Conservation (phyloP, 2,888 invertebrate species). For the Hirtodrosophila alboralis region DNA sequence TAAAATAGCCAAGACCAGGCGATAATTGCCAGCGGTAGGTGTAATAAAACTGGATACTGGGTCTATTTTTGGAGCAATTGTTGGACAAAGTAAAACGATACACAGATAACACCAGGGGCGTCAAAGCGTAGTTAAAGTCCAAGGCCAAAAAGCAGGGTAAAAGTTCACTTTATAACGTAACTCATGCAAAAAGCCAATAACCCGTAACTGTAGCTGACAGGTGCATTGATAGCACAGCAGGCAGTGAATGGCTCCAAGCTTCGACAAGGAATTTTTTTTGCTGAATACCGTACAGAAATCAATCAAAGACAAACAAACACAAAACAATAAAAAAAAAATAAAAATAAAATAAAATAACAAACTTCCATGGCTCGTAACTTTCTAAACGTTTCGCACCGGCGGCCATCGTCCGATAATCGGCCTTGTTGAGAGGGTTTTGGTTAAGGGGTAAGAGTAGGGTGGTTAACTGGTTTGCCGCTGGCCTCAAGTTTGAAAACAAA, state of each 20-base stretch:
- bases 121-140: conserved; percentile 20
- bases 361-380: conserved; percentile 22
- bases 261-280: not conserved
- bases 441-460: conserved; percentile 15
- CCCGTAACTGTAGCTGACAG: no score
- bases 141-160: conserved; percentile 16
- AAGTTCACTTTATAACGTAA: not conserved
- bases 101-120: no score
- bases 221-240: no score
- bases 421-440: conserved; percentile 30
- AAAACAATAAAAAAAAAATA: not conserved
- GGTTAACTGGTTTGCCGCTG: conserved; percentile 44
- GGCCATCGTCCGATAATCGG: conserved; percentile 31
- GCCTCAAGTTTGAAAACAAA: conserved; percentile 41
- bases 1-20: conserved; percentile 56
- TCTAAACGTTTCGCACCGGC: conserved; percentile 30
- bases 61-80: conserved; percentile 53
- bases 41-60: conserved; percentile 29
- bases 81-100: conserved; percentile 4
- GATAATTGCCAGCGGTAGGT: conserved; percentile 53
- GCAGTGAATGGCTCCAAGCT: no score
- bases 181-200: conserved; percentile 22
- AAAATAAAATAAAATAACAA: no score
- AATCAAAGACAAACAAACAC: no score
- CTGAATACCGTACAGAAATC: not conserved